Base-by-base conservation (phyloP, 2,888 invertebrate species). In the Oeneis ivallda region DNA sequence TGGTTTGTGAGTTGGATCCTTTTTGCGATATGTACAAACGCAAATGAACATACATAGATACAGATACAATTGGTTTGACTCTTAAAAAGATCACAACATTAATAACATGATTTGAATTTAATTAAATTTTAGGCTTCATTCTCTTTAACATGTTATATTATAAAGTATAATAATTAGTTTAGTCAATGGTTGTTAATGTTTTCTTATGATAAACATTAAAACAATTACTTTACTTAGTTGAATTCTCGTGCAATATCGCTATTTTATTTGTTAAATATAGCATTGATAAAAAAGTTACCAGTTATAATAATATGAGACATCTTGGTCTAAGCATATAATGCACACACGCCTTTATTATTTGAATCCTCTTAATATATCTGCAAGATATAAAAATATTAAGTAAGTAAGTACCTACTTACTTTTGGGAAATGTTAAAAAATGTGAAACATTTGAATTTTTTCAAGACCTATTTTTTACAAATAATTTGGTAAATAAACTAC, bases 181-280 rank as follows among this genome's bases (percentile, higher is more conserved):
- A 53, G 53, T 37, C 37, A 15, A 37, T 34, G 32, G 15, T 53
- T 13, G 37, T 53, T 34, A 34, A 37, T 53, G 53, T 34, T 53
- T 53, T n/a, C 15, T 15, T 34, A 15, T 50, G 50, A 52, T 32
- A 52, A 52, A 47, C 15, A n/a, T 15, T 49, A 49, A 49, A 19
- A 19, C 11, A 19, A 49, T 10, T 15, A 52, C 26, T n/a, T n/a
- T 45, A n/a, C 13, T 3, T 32, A 34, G 50, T 41, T 61, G 41
- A 52, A 37, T 59, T 56, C 26, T 54, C n/a, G 19, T 60, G 17
- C 47, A 64, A 61, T 61, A 62, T 34, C 47, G 54, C 60, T 49
- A 39, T 50, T 19, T 10, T 61, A 47, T 32, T n/a, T n/a, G n/a
- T n/a, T n/a, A n/a, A 45, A 37, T 52, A 59, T 60, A 61, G 61